These are phyloP conservation scores for Acrobasis consociella DNA, from an alignment of 2,888 invertebrate species.

Conservation along the genomic window DNA sequence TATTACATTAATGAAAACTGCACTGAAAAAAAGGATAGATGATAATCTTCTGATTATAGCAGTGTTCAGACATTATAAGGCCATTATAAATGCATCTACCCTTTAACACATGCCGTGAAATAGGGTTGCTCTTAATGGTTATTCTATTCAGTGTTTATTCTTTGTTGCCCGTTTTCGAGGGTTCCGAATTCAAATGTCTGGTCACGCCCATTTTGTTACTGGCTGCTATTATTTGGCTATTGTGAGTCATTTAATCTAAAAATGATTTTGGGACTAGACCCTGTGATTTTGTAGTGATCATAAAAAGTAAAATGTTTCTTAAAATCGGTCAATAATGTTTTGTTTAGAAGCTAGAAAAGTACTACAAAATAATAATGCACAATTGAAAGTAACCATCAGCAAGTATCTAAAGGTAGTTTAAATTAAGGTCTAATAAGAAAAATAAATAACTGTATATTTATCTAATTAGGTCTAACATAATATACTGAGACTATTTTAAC, in stretches of 20 bases:
- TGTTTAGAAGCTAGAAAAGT: too few relatives aligned
- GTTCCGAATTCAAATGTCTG: constrained; percentile 49
- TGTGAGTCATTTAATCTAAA: constrained; percentile 16
- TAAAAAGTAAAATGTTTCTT: too few relatives aligned
- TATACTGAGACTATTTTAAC: too few relatives aligned
- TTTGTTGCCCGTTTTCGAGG: constrained; percentile 55
- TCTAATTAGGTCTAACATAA: too few relatives aligned
- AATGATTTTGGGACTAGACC: background rate
- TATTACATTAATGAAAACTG: constrained; percentile 70
- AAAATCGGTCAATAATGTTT: too few relatives aligned
- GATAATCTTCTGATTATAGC: constrained; percentile 75
- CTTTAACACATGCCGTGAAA: constrained; percentile 61
- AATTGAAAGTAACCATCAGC: background rate
- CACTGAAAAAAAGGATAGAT: constrained; percentile 76
- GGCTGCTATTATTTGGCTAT: constrained; percentile 26
- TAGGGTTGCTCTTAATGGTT: constrained; percentile 53
- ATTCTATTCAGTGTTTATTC: constrained; percentile 57
- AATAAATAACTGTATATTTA: too few relatives aligned
- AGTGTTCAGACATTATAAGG: constrained; percentile 63
- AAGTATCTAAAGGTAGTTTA: background rate
- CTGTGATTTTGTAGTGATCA: background rate
- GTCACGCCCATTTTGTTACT: constrained; percentile 38
- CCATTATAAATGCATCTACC: constrained; percentile 78
- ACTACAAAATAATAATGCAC: too few relatives aligned
- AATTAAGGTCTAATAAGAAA: too few relatives aligned